Conservation (phyloP, 1,140 invertebrate species). For the Pogonomyrmex californicus region DNA sequence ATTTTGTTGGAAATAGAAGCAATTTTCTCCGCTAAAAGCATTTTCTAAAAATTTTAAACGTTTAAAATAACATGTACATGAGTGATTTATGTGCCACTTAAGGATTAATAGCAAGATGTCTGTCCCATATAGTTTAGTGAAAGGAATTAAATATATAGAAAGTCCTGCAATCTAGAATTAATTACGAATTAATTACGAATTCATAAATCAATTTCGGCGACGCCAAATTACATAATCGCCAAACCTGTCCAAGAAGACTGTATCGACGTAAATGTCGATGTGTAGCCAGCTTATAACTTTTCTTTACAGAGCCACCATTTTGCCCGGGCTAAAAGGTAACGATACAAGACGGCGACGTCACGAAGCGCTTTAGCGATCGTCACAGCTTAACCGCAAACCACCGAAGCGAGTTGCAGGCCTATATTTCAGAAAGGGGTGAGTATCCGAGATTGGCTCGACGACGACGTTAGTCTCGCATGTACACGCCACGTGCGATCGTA, state of each 20-base stretch:
- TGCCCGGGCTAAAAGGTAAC: conserved; percentile 13
- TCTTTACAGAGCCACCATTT: not conserved
- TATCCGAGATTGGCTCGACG: conserved; percentile 17
- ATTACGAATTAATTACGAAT: not conserved
- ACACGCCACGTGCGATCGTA: not conserved
- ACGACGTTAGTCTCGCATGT: not conserved
- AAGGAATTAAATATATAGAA: not conserved
- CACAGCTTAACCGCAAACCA: conserved; percentile 41
- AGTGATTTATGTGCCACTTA: not conserved
- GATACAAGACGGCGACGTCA: conserved; percentile 14
- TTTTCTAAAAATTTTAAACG: not conserved
- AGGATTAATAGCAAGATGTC: not conserved
- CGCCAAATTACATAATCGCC: not conserved
- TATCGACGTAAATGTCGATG: conserved; percentile 58
- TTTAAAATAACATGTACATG: not conserved
- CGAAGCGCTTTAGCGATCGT: conserved; percentile 12
- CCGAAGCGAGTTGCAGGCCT: conserved; percentile 22
- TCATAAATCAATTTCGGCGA: not conserved
- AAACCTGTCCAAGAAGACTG: not conserved
- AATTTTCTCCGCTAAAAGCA: not conserved
- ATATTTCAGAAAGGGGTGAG: not conserved
- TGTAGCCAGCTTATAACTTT: conserved; percentile 29
- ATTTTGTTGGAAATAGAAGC: not conserved
- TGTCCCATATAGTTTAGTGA: not conserved
- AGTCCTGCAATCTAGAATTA: conserved; percentile 6